A percentile compares a stretch with the other conserved stretches of the same genome.
These are phyloP conservation scores for Ctenochaetus hawaiiensis DNA, from an alignment of 2,797 vertebrate genomes.

Conservation along the genomic window DNA sequence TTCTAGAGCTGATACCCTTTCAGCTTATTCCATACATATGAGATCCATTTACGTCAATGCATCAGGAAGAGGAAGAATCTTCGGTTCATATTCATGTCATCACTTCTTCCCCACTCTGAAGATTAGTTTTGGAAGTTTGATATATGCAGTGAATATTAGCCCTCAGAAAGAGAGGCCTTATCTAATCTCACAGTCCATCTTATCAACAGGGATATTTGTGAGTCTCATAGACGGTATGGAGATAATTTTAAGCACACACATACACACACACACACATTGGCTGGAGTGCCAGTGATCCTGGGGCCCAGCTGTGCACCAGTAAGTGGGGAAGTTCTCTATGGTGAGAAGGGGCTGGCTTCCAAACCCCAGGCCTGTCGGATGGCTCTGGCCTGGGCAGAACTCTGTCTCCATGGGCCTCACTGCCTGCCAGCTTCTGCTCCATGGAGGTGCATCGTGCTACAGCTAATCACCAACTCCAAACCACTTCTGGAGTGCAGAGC, in stretches of 20 bases:
- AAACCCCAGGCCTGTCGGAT: conserved; percentile 66
- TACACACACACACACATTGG: conserved; percentile 27
- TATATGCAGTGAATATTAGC: conserved; percentile 1
- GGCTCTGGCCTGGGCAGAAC: conserved; percentile 70
- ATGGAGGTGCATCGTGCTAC: conserved; percentile 62
- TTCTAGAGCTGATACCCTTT: too few relatives aligned
- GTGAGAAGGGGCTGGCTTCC: conserved; percentile 60
- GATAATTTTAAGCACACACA: conserved; percentile 39
- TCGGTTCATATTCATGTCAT: conserved; percentile 14
- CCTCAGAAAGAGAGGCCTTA: conserved; percentile 20
- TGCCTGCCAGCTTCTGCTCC: conserved; percentile 66
- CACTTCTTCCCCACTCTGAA: conserved; percentile 1
- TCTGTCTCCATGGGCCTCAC: conserved; percentile 64
- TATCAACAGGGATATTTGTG: conserved; percentile 20
- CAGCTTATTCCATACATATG: too few relatives aligned
- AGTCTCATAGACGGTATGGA: conserved; percentile 28
- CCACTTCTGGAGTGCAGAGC: conserved; percentile 45
- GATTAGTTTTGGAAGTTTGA: conserved; percentile 12
- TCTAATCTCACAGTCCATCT: conserved; percentile 44
- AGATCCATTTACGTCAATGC: too few relatives aligned
- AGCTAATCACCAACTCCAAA: conserved; percentile 68
- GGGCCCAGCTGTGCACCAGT: conserved; percentile 64
- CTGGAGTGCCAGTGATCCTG: conserved; percentile 38
- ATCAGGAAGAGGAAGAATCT: conserved; percentile 6
- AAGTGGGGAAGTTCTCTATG: conserved; percentile 52